Evolutionary conservation across 2,888 invertebrate genomes (phyloP).

Genomic region (Eristalis pertinax): DNA sequence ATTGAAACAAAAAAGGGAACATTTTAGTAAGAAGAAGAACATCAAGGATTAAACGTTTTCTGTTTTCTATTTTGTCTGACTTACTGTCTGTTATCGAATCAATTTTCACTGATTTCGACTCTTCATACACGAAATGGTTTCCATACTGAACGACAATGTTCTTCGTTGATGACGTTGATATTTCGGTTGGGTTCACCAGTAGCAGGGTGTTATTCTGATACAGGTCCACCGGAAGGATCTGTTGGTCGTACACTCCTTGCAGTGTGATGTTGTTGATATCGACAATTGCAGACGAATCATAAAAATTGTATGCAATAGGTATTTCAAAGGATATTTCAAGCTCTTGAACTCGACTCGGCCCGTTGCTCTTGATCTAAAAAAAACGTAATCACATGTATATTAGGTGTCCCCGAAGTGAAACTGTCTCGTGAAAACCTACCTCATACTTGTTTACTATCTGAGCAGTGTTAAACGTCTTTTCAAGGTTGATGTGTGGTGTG

Average conservation of each 20-base stretch:
- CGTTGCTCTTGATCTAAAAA: slow-evolving; percentile 78
- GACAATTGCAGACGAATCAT: slow-evolving; percentile 77
- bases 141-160: slow-evolving; percentile 71
- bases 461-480: slow-evolving; percentile 76
- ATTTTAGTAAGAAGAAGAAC: neutral
- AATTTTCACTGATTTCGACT: slow-evolving; percentile 26
- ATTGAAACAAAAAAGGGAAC: neutral
- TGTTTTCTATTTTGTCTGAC: neutral
- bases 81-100: slow-evolving; percentile 55
- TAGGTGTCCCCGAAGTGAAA: neutral
- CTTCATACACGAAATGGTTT: slow-evolving; percentile 51
- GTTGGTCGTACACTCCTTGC: slow-evolving; percentile 78
- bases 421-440: slow-evolving; percentile 57
- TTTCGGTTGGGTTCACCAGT: slow-evolving; percentile 77
- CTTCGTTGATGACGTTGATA: slow-evolving; percentile 71
- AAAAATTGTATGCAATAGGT: slow-evolving; percentile 79
- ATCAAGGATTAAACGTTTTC: too few relatives aligned
- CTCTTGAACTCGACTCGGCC: slow-evolving; percentile 79
- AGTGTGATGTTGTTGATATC: slow-evolving; percentile 78
- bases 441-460: slow-evolving; percentile 79
- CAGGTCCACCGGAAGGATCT: slow-evolving; percentile 76
- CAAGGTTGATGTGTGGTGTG: slow-evolving; percentile 77
- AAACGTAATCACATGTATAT: neutral
- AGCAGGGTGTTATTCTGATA: slow-evolving; percentile 78
- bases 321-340: slow-evolving; percentile 78